Base-by-base conservation (phyloP, 2,888 invertebrate species). In the Rhagonycha lutea region DNA sequence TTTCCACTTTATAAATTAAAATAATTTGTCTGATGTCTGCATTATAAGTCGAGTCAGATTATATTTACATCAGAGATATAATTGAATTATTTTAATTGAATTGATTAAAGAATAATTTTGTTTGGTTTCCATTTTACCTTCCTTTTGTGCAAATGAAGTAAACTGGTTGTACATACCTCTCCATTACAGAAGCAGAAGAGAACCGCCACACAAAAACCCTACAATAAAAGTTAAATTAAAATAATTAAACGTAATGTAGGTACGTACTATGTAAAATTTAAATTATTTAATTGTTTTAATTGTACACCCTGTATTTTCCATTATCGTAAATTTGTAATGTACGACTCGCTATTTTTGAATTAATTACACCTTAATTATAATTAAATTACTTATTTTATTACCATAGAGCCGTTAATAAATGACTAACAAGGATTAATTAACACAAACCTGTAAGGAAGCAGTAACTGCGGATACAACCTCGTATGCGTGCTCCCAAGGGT, bases 151-250 rank as follows among this genome's bases (percentile, higher is more conserved):
- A 32, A 32, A 32, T 32, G 11, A 32, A 32, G 32, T 32, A 32
- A 32, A 32, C 32, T 4, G 32, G 12, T n/a, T n/a, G 7, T 72
- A 86, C 89, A 89, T 88, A 98, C 98, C 92, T 98, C 98, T 80
- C 97, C 97, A 86, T 98, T 98, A 90, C 95, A 96, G 91, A 98
- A 98, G 87, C 97, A 97, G 89, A 96, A 97, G 70, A 98, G 91
- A 79, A 95, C 92, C 60, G 98, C 96, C 72, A 98, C 97, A 87
- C 95, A 96, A 76, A 97, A 91, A 77, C 98, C 98, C 95, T 98
- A 92, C 2, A 89, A 90, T 81, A 83, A 83, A 85, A 69, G 5
- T 18, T 26, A 14, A 68, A 69, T 76, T 69, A 73, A 18, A 63
- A 47, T 14, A 69, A 12, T 23, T 24, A 28, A 28, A 12, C 18